Evolutionary conservation across 2,888 invertebrate species (phyloP), one percentile per base, ranked within the genome.

Genomic region (Stegophylla sp.): DNA sequence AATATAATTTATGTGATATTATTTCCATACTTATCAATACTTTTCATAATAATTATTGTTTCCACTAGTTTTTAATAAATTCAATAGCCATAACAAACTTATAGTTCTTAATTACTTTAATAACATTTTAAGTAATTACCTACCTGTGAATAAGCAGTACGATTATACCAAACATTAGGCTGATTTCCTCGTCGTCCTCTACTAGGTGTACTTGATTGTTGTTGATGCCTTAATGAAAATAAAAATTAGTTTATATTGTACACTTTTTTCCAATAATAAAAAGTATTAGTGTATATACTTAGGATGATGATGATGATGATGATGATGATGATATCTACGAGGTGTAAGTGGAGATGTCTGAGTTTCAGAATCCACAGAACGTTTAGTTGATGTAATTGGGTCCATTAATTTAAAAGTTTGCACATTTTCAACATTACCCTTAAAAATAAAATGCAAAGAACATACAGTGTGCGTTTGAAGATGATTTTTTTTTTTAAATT

Each of bases 301-400:
- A 83, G n/a, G n/a, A n/a, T 86, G 86, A 66, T 86, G 86, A 82
- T 85, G 85, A 83, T 87, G 87, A 71, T 87, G 87, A 82, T 87
- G 87, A 82, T 87, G 86, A 73, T 87, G 86, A 15, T 87, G 86
- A 61, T 84, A 84, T 76, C 87, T 86, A 69, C 85, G 86, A 17
- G 87, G 87, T 34, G 87, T 87, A 13, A 87, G 86, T 13, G 87
- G 87, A 51, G 87, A 87, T 34, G 87, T 86, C 83, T 87, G 87
- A n/a, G 86, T 84, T 82, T 84, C 84, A 28, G 82, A 82, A 74
- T 82, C 83, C 34, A 82, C 82, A 34, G 79, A 79, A 43, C 69
- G 13, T 51, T 72, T 79, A 26, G 67, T 79, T 61, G 61, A 59
- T 51, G 51, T 1, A 34, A 79, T 51, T 3, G 79, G 79, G 34